Percentiles rank a stretch among this genome's conserved stretches.
phyloP scores from a whole-genome alignment of 2,797 vertebrate species.

The Arnoldichthys spilopterus region DNA sequence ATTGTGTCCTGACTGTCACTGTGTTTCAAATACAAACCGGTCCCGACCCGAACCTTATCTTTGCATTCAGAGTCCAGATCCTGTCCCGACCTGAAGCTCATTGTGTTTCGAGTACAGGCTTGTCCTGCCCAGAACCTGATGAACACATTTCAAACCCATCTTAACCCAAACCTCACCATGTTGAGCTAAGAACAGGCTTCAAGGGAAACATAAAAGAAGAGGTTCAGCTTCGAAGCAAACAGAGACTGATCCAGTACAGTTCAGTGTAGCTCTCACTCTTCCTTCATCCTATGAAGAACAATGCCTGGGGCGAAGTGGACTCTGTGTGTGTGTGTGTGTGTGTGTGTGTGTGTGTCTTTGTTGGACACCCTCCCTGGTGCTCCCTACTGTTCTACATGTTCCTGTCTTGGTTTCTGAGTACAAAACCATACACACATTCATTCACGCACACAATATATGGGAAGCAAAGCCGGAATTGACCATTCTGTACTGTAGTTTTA shows the following conservation, averaged over 20 bases:
- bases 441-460: background rate
- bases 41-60: no score
- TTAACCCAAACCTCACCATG: no score
- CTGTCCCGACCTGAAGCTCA: no score
- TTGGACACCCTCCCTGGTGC: background rate
- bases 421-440: background rate
- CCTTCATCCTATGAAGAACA: conserved; percentile 5
- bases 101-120: no score
- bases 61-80: no score
- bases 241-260: background rate
- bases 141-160: no score
- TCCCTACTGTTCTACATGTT: background rate
- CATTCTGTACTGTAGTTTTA: no score
- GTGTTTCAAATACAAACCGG: no score
- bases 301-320: background rate
- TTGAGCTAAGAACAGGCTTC: background rate
- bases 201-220: background rate
- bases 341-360: no score
- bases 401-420: background rate
- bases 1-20: no score
- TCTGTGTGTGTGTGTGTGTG: background rate
- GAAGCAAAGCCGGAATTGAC: no score
- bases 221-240: background rate
- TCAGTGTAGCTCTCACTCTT: background rate
- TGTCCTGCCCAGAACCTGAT: no score